Evolutionary conservation across 2,797 vertebrate genomes (phyloP), one percentile per base, ranked within the genome.

Genomic region (Lycodopsis pacificus): DNA sequence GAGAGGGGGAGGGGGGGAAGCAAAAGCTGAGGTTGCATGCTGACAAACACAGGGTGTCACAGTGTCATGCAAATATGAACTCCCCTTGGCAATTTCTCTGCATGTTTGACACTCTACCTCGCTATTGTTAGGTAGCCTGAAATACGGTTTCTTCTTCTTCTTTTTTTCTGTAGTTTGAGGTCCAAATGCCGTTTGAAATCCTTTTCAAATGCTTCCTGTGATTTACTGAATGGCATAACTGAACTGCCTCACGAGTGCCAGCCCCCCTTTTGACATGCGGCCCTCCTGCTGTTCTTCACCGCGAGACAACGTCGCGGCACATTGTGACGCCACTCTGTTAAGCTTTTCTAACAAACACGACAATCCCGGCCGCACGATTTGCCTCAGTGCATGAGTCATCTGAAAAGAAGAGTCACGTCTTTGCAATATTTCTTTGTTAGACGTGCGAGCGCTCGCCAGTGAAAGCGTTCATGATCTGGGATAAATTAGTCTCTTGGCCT

Each of bases 11-110:
- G 54, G 20, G 61, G 61, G 19, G 46, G 14, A 62, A 27, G 66
- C 83, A 77, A 51, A 78, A 81, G 88, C 84, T 78, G 83, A 79
- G 87, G 91, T 76, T 86, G 84, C 92, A 88, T 84, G 91, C 94
- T 94, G 93, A 95, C 94, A 96, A 95, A 95, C 85, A 92, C 86
- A 87, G 77, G 59, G 89, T 84, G 89, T 90, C 90, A 89, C 74
- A 49, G 79, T 83, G 86, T 89, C 91, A 88, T 86, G 91, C 87
- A 91, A 94, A 95, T 92, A 93, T 88, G 92, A 65, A 80, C 80
- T 92, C 86, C 63, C 68, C 70, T 80, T 22, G 67, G 86, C 89
- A 53, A 86, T 85, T 88, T 76, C 81, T 15, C 84, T 78, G 76
- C 81, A 36, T 66, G 79, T 90, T 87, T 38, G 84, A 87, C 59